Conservation (phyloP, 2,888 invertebrate genomes). For the Dolichomitus sp. region DNA sequence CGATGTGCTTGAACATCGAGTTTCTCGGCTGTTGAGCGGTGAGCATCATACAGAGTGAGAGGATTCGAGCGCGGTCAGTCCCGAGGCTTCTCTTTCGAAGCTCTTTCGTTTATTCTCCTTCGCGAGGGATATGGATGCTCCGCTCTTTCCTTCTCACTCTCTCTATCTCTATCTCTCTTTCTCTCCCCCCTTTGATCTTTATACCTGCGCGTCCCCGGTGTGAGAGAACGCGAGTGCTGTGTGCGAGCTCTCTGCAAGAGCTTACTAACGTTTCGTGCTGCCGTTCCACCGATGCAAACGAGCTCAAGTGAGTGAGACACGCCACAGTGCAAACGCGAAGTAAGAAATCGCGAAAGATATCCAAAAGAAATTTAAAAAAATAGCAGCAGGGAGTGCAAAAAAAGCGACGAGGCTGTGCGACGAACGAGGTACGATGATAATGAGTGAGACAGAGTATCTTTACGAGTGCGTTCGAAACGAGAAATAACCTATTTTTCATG, state of each 20-base stretch:
- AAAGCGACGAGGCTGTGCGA: constrained; percentile 1
- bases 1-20: background rate
- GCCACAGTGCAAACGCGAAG: background rate
- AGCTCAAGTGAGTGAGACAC: constrained; percentile 7
- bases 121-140: constrained; percentile 29
- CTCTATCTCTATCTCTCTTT: constrained; percentile 4
- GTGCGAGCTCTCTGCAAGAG: background rate
- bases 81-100: constrained; percentile 4
- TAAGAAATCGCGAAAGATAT: background rate
- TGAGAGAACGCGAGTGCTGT: constrained; percentile 47
- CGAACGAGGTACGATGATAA: constrained; percentile 7
- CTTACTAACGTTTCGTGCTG: constrained; percentile 14
- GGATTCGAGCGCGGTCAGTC: constrained; percentile 35
- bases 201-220: constrained; percentile 45
- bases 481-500: background rate
- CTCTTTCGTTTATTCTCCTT: constrained; percentile 4
- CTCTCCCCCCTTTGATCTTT: constrained; percentile 40
- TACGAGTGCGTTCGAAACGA: background rate
- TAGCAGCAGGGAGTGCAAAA: background rate
- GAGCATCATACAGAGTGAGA: constrained; percentile 9
- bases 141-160: constrained; percentile 3
- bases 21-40: constrained; percentile 3
- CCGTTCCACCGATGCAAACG: background rate
- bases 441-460: background rate
- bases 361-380: background rate